Base-by-base conservation (phyloP, 1,140 invertebrate genomes). In the Nasonia giraulti region DNA sequence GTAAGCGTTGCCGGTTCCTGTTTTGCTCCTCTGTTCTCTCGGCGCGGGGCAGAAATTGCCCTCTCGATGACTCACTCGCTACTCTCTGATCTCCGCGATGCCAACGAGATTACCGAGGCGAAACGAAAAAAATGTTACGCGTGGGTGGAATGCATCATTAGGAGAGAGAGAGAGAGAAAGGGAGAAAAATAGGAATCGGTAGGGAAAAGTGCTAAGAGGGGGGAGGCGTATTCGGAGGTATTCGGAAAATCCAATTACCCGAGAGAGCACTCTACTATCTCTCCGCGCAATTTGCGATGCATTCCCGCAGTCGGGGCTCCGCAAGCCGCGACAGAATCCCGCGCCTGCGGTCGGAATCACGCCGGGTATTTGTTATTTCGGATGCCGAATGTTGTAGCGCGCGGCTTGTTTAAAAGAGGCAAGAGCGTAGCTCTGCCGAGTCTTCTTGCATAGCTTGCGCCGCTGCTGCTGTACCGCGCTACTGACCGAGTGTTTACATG, bases 241-340 rank as follows among this genome's bases (percentile, higher is more conserved):
- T 85, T 85, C 81, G 82, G 85, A 74, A 85, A 87, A 87, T 87
- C 85, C 87, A 87, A 87, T 87, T 87, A 86, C 87, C 83, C 66
- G 69, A 47, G 83, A 80, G 84, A 85, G 84, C 71, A 74, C 77
- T 80, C 83, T 33, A 68, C 71, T 84, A 80, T 80, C 83, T 80
- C 77, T 66, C 27, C 14, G 77, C 71, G 83, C 84, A 81, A 85
- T 85, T 85, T 80, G 79, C 84, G 78, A 85, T 81, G 84, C 79
- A 69, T 77, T 85, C 77, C 83, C 83, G 77, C 40, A 62, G 76
- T 17, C 27, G n/a, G 47, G 33, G 14, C 74, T 76, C 33, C 73
- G 14, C 74, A 37, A 47, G 37, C 77, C 68, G 55, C 74, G 55
- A 77, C 75, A 10, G 55, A 76, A 75, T 77, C 69, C 80, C 17